phyloP scores from a whole-genome alignment of 2,888 invertebrate species.

The Morpho helenor region DNA sequence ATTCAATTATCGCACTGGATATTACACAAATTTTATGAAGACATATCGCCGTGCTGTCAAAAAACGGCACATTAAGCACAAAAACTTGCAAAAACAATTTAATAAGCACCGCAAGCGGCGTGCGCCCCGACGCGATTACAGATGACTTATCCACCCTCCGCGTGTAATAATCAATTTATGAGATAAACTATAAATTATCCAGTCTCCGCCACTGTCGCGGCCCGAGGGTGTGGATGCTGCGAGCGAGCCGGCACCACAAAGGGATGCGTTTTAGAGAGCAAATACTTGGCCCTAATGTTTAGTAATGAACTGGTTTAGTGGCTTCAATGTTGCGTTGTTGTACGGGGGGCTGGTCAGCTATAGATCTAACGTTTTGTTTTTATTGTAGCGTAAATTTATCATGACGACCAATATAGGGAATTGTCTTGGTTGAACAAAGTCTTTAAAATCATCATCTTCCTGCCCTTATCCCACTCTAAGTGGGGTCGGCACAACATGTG shows the following conservation, averaged over 20 bases:
- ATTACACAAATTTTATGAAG: slow-evolving; percentile 12
- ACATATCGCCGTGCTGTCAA: slow-evolving; percentile 12
- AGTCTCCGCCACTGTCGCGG: slow-evolving; percentile 1
- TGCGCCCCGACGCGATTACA: slow-evolving; percentile 49
- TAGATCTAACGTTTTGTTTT: too few species aligned
- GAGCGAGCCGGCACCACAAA: slow-evolving; percentile 1
- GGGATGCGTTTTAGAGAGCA: slow-evolving; percentile 22
- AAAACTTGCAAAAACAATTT: slow-evolving; percentile 33
- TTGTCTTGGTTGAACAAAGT: too few species aligned
- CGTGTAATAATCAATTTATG: slow-evolving; percentile 65
- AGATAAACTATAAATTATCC: slow-evolving; percentile 71
- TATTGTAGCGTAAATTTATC: too few species aligned
- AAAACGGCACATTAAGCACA: slow-evolving; percentile 24
- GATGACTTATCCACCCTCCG: slow-evolving; percentile 58
- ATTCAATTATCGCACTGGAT: slow-evolving; percentile 3
- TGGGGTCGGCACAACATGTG: too few species aligned
- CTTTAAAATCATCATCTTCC: too few species aligned
- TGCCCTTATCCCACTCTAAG: too few species aligned
- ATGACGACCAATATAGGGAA: too few species aligned
- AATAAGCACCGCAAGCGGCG: slow-evolving; percentile 32
- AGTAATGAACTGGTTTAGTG: slow-evolving; percentile 17
- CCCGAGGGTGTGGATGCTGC: not conserved
- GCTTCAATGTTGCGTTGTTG: not conserved
- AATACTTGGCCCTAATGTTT: slow-evolving; percentile 17
- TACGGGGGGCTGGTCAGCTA: not conserved